Evolutionary conservation across 2,888 invertebrate genomes (phyloP), one percentile per base, ranked within the genome.

Genomic region (Amphipoea lucens): DNA sequence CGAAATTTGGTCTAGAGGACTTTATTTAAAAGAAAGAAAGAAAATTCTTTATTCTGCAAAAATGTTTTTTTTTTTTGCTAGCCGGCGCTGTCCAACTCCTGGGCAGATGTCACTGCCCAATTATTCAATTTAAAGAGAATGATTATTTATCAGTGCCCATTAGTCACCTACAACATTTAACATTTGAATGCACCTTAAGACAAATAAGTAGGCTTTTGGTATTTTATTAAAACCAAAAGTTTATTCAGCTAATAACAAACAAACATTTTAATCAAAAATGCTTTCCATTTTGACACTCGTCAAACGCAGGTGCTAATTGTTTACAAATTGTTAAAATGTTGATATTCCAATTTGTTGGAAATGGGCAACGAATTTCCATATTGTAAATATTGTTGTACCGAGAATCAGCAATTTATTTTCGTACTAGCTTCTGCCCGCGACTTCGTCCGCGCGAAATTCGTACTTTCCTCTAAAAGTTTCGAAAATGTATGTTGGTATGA

Each of bases 251-350:
- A 23, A 69, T 48, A 1, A 51, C 62, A 67, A 74, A 68, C 45
- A 63, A 82, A 68, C n/a, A 69, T 60, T 72, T 54, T 45, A 62
- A 62, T 66, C 45, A 70, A 83, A 51, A 63, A 60, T 54, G 45
- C 23, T 81, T 51, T 68, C 23, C 29, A 48, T 82, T 70, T 63
- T 42, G 74, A 82, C 73, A 84, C 74, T 79, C 54, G 71, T 84
- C 79, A 73, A 54, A 69, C 12, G 14, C 83, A 79, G 79, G 70
- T 75, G 85, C 70, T 88, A 81, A 85, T 88, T 79, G 88, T 87
- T 81, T 81, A 69, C 60, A 75, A 68, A 88, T 81, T 71, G 76
- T 72, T 85, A 76, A 79, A 87, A 81, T 74, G 68, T 81, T 81
- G 70, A 77, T 76, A 68, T 80, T 68, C 12, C 76, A 78, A 78